Evolutionary conservation across 1,140 invertebrate species (phyloP).

Genomic region (Zaprionus tsacasi): DNA sequence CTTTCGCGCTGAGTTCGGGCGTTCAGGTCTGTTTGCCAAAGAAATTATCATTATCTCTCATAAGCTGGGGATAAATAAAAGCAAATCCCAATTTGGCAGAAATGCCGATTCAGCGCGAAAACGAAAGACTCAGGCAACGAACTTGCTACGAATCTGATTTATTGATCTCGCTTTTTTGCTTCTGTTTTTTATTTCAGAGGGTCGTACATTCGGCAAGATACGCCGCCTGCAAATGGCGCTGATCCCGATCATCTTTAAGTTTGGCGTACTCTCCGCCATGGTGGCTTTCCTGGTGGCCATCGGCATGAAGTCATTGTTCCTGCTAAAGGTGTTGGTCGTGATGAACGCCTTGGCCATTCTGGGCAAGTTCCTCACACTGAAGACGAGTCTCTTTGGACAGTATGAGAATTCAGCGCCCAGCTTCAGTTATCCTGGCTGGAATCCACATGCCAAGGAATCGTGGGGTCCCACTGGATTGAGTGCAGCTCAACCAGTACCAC

Average conservation of each 20-base stretch:
- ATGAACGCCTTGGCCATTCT: constrained; percentile 78
- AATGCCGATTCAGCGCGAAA: constrained; percentile 28
- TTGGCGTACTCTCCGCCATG: constrained; percentile 85
- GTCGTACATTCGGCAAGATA: constrained; percentile 83
- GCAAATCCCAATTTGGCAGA: constrained; percentile 25
- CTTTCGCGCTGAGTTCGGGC: constrained; percentile 58
- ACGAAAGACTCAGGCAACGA: constrained; percentile 16
- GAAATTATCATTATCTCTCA: constrained; percentile 59
- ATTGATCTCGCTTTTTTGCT: constrained; percentile 1
- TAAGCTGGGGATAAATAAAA: constrained; percentile 58
- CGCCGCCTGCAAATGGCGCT: constrained; percentile 84
- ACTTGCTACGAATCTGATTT: constrained; percentile 9
- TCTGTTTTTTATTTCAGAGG: constrained; percentile 43
- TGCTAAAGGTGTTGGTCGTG: constrained; percentile 82
- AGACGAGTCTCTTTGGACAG: constrained; percentile 61
- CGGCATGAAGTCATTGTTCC: constrained; percentile 84
- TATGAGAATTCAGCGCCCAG: constrained; percentile 65
- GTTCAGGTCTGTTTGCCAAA: constrained; percentile 79
- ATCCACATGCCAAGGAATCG: constrained; percentile 60
- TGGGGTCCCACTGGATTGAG: constrained; percentile 57
- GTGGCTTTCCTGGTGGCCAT: constrained; percentile 84
- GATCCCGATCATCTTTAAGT: constrained; percentile 85
- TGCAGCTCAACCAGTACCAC: constrained; percentile 12
- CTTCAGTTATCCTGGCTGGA: constrained; percentile 75
- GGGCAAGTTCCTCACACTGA: constrained; percentile 76